Base-by-base conservation (phyloP, 2,113 vertebrate genomes). In the Amphiprion ocellaris region DNA sequence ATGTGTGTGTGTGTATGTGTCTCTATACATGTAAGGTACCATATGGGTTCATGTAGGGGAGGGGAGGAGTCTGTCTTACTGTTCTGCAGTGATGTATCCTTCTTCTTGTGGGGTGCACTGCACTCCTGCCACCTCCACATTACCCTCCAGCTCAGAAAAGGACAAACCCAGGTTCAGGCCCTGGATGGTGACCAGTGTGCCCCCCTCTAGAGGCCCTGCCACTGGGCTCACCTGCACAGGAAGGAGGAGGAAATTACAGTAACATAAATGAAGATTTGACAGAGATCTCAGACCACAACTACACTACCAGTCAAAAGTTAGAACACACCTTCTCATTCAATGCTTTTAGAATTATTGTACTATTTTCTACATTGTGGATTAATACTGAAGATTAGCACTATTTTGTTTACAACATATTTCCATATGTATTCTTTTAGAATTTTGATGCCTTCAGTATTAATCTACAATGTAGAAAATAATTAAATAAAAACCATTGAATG, bases 81-180 rank as follows among this genome's bases (percentile, higher is more conserved):
- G 98, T 84, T 99, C 97, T 3, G 98, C 97, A 17, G 97, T 92
- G 77, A 99, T 80, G 88, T 99, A 99, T 58, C 96, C 96, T 24
- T 96, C 94, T 1, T 95, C 94, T 84, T 94, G 93, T 2, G 97
- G 95, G 0, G 91, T 92, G 91, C 98, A 99, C 12, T 90, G 94
- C 79, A 98, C 96, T 70, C 97, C 97, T 0, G 97, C 97, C 83
- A 99, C 97, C 89, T 97, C 94, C 89, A 99, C 97, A 0, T 96
- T 96, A 0, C 95, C 96, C 37, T 96, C 94, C 41, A 99, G 96
- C 94, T 99, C 98, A 0, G 96, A 96, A 92, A 99, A 97, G 69
- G 96, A 96, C 90, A 99, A 92, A 37, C 98, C 98, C 82, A 99
- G 94, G 94, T 99, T 99, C 60, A 97, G 93, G 0, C 98, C 98